Evolutionary conservation across 2,113 vertebrate genomes (phyloP).

Genomic region (Lichenostomus cassidix): DNA sequence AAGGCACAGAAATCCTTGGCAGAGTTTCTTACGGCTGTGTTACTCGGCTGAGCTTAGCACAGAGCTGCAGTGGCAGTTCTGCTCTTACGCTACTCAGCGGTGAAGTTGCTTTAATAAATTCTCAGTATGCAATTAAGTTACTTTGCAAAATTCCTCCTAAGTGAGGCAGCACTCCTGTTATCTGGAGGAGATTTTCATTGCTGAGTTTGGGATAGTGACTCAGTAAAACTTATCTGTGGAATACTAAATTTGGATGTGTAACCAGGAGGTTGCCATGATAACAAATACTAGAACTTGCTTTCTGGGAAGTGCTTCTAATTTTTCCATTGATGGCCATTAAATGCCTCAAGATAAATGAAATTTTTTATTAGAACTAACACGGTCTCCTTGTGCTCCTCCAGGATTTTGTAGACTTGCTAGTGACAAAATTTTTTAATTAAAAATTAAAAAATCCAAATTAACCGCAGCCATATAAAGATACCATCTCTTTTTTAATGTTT

Average conservation of each 20-base stretch:
- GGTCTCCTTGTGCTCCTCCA: not conserved
- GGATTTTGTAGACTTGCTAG: not conserved
- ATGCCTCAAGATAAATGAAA: constrained; percentile 34
- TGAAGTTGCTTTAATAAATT: constrained; percentile 12
- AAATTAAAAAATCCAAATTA: not conserved
- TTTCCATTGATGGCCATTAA: constrained; percentile 46
- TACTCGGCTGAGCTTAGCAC: not conserved
- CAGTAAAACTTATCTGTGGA: constrained; percentile 51
- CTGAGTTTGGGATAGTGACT: constrained; percentile 52
- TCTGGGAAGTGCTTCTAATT: constrained; percentile 48
- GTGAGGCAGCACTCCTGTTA: constrained; percentile 20
- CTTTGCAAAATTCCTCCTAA: constrained; percentile 28
- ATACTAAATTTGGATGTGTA: constrained; percentile 61
- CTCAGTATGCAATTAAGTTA: not conserved
- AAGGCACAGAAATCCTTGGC: constrained; percentile 1
- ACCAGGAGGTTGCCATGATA: constrained; percentile 55
- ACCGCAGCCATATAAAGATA: not conserved
- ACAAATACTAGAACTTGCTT: constrained; percentile 46
- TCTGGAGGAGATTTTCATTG: constrained; percentile 38
- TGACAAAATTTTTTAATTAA: no score
- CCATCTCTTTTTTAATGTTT: not conserved
- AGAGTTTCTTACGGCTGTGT: not conserved
- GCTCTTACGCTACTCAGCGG: not conserved
- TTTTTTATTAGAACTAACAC: not conserved
- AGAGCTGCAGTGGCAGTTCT: not conserved